phyloP scores from a whole-genome alignment of 2,888 invertebrate species.

The Temnothorax unifasciatus region DNA sequence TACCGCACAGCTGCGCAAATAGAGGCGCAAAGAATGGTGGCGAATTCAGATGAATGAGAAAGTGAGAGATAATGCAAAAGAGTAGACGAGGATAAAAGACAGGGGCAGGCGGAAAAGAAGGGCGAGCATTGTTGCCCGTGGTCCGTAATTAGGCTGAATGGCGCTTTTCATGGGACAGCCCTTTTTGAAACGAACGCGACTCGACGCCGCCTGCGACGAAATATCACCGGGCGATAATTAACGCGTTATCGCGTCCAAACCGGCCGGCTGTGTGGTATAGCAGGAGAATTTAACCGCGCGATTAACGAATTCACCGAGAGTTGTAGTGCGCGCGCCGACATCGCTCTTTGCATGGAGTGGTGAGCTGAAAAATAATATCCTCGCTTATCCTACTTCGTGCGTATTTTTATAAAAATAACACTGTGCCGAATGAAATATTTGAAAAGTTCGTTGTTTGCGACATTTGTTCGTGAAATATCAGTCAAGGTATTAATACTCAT shows the following conservation, averaged over 20 bases:
- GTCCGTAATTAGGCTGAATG: conserved; percentile 79
- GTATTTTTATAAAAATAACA: conserved; percentile 35
- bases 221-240: conserved; percentile 77
- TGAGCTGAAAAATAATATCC: conserved; percentile 46
- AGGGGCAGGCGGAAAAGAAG: conserved; percentile 56
- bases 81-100: conserved; percentile 21
- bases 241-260: conserved; percentile 78
- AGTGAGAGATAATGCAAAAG: conserved; percentile 17
- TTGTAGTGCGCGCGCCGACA: conserved; percentile 30
- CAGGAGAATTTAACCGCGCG: conserved; percentile 74
- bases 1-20: conserved; percentile 3
- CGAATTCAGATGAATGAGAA: conserved; percentile 25
- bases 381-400: conserved; percentile 12
- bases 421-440: conserved; percentile 23
- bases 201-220: conserved; percentile 70
- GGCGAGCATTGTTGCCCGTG: conserved; percentile 73
- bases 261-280: conserved; percentile 59
- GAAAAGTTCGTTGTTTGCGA: conserved; percentile 11
- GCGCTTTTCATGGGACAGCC: conserved; percentile 75
- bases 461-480: conserved; percentile 21
- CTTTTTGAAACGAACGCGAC: conserved; percentile 76
- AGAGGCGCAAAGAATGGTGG: conserved; percentile 26
- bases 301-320: conserved; percentile 72
- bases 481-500: background rate
- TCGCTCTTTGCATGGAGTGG: conserved; percentile 21